These are phyloP conservation scores for Zootoca vivipara DNA, from an alignment of 2,113 vertebrate genomes.

Conservation along the genomic window DNA sequence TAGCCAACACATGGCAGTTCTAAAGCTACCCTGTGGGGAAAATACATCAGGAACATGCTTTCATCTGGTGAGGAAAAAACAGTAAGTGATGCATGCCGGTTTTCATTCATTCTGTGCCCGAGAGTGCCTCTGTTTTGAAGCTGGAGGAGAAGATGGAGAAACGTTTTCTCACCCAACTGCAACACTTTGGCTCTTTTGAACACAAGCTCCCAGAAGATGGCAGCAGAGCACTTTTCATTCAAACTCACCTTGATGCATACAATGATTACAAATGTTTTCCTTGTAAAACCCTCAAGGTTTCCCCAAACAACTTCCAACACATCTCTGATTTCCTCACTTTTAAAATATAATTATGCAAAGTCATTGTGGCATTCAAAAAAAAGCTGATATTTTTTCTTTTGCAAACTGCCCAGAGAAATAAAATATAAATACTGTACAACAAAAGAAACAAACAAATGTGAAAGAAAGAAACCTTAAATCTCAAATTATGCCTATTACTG, in stretches of 20 bases:
- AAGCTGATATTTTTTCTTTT: no score
- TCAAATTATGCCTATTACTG: neutral
- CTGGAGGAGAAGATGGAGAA: no score
- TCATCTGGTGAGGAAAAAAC: neutral
- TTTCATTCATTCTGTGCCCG: neutral
- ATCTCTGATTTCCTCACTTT: neutral
- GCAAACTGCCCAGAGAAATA: no score
- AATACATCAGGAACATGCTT: neutral
- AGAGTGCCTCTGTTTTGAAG: neutral
- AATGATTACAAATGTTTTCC: neutral
- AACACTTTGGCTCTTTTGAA: neutral
- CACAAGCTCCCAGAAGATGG: conserved; percentile 81
- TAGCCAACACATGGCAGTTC: no score
- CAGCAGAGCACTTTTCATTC: conserved; percentile 86
- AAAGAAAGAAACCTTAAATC: neutral
- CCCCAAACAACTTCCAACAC: conserved; percentile 6
- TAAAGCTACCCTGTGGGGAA: neutral
- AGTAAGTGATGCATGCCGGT: neutral
- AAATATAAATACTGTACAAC: no score
- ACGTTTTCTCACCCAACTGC: neutral
- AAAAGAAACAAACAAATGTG: neutral
- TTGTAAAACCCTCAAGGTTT: conserved; percentile 7
- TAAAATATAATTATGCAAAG: conserved; percentile 40
- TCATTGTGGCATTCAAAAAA: conserved; percentile 2
- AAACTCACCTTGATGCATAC: neutral